Evolutionary conservation across 2,113 vertebrate species (phyloP).

Genomic region (Ceuthmochares aereus): DNA sequence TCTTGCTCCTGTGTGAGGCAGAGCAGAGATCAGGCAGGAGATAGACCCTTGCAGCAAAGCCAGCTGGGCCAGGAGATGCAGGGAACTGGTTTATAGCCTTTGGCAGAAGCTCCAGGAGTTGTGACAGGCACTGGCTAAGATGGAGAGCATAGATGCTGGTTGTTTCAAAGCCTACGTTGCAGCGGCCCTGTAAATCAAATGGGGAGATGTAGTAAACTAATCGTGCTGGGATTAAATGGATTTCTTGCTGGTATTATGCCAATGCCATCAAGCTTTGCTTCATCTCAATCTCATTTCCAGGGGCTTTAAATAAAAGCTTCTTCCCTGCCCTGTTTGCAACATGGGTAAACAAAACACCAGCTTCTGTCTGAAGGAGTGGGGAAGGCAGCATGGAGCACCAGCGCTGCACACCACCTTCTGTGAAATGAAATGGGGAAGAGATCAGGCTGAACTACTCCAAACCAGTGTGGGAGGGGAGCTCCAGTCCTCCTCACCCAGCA

Average conservation of each 20-base stretch:
- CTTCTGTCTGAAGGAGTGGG: neutral
- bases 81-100: neutral
- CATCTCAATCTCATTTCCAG: neutral
- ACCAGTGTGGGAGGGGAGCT: neutral
- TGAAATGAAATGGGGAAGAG: neutral
- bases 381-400: fast-evolving
- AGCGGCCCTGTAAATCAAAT: neutral
- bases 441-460: neutral
- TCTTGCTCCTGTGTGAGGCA: neutral
- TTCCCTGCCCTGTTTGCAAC: neutral
- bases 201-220: neutral
- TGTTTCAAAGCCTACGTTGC: neutral
- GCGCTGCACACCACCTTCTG: neutral
- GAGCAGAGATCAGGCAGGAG: neutral
- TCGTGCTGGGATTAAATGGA: neutral
- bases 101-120: neutral
- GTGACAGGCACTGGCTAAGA: neutral
- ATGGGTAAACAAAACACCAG: neutral
- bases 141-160: neutral
- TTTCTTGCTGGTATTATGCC: neutral
- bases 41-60: neutral
- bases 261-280: neutral
- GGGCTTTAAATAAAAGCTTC: neutral
- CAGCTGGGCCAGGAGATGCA: neutral
- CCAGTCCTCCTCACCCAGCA: neutral